Evolutionary conservation across 53 echinoderm and acorn worm species (phyloP), one percentile per base, ranked within the genome.

Genomic region (Echinarachnius parma): DNA sequence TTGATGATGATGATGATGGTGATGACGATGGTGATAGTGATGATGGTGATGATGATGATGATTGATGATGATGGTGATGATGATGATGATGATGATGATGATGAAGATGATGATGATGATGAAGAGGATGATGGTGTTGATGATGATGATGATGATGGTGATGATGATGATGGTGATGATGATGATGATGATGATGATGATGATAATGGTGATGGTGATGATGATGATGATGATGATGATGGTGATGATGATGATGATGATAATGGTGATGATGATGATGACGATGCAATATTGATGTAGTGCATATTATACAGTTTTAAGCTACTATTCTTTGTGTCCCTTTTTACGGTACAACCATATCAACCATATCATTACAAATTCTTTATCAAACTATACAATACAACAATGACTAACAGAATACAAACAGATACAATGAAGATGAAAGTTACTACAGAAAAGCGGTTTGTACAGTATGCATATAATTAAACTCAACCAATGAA

Each of bases 141-240:
- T 58, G 25, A 58, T 23, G 24, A 1, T 61, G 62, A 61, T 8
- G 23, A 35, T 20, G 37, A 62, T 2, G 37, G 4, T 34, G 20
- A 62, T 35, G 25, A 62, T n/a, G 36, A 37, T 35, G 37, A 62
- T 37, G 22, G 1, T 35, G 24, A 39, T 10, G 24, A 39, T 62
- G 3, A 39, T 62, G 20, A 61, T 35, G 2, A 61, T 34, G 35
- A 35, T 34, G 61, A 10, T 1, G 35, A 61, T 35, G 35, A 34
- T 10, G 62, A 62, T 42, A 22, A 36, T 0, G 24, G 33, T 3
- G 62, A 35, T 36, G 19, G 32, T 8, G 9, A 61, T 36, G 4
- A 35, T 36, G 62, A 61, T 61, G 61, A 35, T 37, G 61, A 61
- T 61, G 37, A 37, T 61, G 36, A 24, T 3, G 36, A 19, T 61